Evolutionary conservation across 2,888 invertebrate genomes (phyloP).

Genomic region (Himalopsyche anomala): DNA sequence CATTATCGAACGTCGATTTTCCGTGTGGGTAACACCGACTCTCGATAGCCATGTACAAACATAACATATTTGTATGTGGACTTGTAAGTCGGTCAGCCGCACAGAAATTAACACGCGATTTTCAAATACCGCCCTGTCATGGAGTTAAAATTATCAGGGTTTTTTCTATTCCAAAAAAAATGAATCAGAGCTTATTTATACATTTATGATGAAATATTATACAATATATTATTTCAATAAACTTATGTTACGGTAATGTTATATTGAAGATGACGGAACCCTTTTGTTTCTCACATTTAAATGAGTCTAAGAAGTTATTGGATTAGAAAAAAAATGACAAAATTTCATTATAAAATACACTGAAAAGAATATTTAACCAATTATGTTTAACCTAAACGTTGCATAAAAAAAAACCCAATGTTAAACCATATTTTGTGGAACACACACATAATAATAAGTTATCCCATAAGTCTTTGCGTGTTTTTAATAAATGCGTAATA

Average conservation of each 20-base stretch:
- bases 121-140: slow-evolving; percentile 23
- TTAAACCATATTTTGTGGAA: too few relatives aligned
- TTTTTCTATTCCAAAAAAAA: background rate
- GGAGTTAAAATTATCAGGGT: background rate
- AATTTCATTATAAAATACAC: too few relatives aligned
- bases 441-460: too few relatives aligned
- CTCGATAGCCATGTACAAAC: background rate
- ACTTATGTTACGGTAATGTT: background rate
- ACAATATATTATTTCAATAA: background rate
- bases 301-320: too few relatives aligned
- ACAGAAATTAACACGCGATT: background rate
- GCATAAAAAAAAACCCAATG: too few relatives aligned
- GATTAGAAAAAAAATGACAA: too few relatives aligned
- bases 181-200: background rate
- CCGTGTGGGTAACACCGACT: background rate
- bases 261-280: background rate
- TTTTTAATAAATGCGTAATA: too few relatives aligned
- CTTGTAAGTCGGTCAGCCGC: slow-evolving; percentile 13
- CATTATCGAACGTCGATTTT: slow-evolving; percentile 3
- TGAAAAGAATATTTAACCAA: too few relatives aligned
- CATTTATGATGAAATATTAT: background rate
- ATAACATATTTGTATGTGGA: background rate
- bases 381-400: too few relatives aligned
- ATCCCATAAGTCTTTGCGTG: too few relatives aligned
- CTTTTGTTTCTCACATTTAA: too few relatives aligned